phyloP scores from a whole-genome alignment of 2,888 invertebrate species.

The Trachelus troglodyta region DNA sequence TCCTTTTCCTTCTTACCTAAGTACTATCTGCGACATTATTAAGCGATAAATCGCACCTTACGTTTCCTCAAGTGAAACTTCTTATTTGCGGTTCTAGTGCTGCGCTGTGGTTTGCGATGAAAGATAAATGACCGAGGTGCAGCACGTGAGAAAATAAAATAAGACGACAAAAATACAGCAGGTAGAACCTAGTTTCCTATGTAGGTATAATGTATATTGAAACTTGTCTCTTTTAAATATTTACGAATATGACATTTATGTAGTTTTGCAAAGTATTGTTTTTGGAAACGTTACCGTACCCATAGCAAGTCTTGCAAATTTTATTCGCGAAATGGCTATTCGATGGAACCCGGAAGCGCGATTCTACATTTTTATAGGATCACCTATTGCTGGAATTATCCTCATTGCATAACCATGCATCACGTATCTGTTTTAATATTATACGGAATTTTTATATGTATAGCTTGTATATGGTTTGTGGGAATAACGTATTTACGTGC shows the following conservation, averaged over 20 bases:
- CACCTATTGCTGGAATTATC: neutral
- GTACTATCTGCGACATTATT: conserved; percentile 27
- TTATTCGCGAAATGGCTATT: neutral
- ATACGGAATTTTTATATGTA: neutral
- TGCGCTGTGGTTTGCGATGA: conserved; percentile 3
- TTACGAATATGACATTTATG: neutral
- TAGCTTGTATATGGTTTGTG: neutral
- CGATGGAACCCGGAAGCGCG: neutral
- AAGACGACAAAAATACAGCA: neutral
- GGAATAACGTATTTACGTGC: neutral
- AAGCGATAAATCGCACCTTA: conserved; percentile 31
- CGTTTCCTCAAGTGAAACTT: conserved; percentile 18
- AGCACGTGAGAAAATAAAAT: neutral
- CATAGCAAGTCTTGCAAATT: neutral
- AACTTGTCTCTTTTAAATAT: neutral
- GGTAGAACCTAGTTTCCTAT: neutral
- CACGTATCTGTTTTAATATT: neutral
- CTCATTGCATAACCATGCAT: neutral
- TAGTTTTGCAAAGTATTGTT: neutral
- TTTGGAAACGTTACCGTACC: neutral
- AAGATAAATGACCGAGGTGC: neutral
- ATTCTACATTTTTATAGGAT: neutral
- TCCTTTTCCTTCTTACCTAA: conserved; percentile 10
- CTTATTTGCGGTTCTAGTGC: neutral
- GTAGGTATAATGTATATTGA: neutral